Base-by-base conservation (phyloP, 2,888 invertebrate genomes). In the Troglohyphantes excavatus region DNA sequence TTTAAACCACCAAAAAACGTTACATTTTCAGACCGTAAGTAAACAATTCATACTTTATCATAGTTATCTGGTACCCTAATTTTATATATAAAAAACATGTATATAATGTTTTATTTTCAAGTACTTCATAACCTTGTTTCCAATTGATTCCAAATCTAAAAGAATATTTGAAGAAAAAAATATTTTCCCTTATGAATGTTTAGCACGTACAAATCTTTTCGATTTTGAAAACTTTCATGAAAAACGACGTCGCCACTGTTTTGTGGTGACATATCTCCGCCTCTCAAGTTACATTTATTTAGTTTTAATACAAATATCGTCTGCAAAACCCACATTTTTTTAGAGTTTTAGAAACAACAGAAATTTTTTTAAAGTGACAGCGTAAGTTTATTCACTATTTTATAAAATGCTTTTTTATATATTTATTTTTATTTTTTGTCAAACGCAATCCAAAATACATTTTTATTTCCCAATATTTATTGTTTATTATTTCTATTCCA, bases 291-390 rank as follows among this genome's bases (percentile, higher is more conserved):
- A 65, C 39, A 39, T 39, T 65, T 75, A 61, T 75, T n/a, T 39
- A 39, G 6, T 33, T 33, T 33, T 65, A 23, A 68, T 76, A 65
- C 29, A 78, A 78, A 78, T 78, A 78, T 78, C 63, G 39, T 78
- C 39, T 43, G 23, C 17, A 17, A 65, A 17, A 33, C 23, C 33
- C 17, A 21, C 11, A 26, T 23, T 65, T 7, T 63, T 23, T 23
- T 11, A n/a, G 27, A 9, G 13, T 26, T 65, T 23, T 0, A 26
- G 23, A 65, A 23, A 26, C 17, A 27, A 65, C 9, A 65, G 2
- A 17, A 65, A 19, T 23, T 11, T 0, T 0, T 39, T 27, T 65
- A 23, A 17, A 17, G 3, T 0, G 1, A 9, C 27, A 65, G 2
- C n/a, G 65, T 5, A 27, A 23, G 26, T 65, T 65, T 0, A 26